Evolutionary conservation across 2,797 vertebrate species (phyloP), one percentile per base, ranked within the genome.

Genomic region (Gallinago nigripennis): DNA sequence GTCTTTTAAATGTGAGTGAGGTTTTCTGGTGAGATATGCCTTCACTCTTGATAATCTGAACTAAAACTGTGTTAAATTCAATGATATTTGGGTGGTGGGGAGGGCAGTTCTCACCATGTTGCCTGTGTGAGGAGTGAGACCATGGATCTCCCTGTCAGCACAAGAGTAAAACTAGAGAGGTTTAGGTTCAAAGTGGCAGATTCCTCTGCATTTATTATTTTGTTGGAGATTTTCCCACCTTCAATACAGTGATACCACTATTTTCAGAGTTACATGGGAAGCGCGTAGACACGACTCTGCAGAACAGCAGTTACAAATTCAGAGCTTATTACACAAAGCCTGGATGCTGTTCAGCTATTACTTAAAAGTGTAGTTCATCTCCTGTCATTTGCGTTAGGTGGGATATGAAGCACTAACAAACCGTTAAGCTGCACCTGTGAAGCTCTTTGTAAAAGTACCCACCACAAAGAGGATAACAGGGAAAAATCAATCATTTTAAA

Each of bases 61-160:
- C 14, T 60, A 86, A 83, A 94, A 33, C 11, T 1, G 0, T 21
- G 5, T 0, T 4, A 77, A 73, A 7, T 30, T 80, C 24, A 39
- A 8, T 13, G 9, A 17, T 3, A 30, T 57, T 21, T 45, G 13
- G 11, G 11, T 1, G 2, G 6, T 24, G 8, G 8, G 27, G 12
- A 80, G 10, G 33, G 28, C 37, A 37, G 10, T 12, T 89, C 56
- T 82, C 30, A 25, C 27, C 33, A 16, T 11, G 41, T 27, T 57
- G 25, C 18, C 9, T 20, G 0, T 31, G 8, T 48, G 17, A 60
- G 7, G 28, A 31, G 8, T 19, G 17, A 85, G 33, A 72, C 63
- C 2, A 0, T 75, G 37, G 54, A 68, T 57, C 0, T 0, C 17
- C 2, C 25, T 51, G 14, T 23, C 50, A 79, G 16, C 65, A 8